Conservation (phyloP, 2,113 vertebrate species). For the Elachura formosa region DNA sequence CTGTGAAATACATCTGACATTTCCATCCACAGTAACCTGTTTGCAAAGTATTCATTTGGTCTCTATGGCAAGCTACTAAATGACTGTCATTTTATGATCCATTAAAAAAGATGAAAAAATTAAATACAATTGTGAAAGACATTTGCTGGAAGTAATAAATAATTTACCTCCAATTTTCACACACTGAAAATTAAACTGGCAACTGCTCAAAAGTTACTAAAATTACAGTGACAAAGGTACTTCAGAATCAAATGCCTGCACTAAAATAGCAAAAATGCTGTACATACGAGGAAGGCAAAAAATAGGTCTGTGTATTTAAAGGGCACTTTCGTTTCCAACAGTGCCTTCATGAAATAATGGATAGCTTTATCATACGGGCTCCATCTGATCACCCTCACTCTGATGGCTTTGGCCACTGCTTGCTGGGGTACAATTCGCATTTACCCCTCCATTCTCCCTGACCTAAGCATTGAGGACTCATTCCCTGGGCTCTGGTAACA, state of each 20-base stretch:
- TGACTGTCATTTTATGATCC: conserved; percentile 67
- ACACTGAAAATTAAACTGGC: conserved; percentile 72
- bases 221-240: conserved; percentile 63
- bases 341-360: not conserved
- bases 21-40: conserved; percentile 62
- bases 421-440: not conserved
- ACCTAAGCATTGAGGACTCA: not conserved
- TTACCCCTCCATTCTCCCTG: not conserved
- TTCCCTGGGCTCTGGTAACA: not conserved
- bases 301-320: not conserved
- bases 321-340: not conserved
- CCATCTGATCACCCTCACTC: not conserved
- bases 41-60: conserved; percentile 70
- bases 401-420: not conserved
- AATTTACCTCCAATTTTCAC: conserved; percentile 73
- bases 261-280: conserved; percentile 35
- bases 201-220: conserved; percentile 75
- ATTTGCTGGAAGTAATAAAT: conserved; percentile 75
- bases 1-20: conserved; percentile 65
- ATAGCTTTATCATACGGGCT: not conserved
- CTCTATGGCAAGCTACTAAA: conserved; percentile 68
- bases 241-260: conserved; percentile 48
- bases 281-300: not conserved
- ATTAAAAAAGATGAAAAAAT: conserved; percentile 72
- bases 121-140: conserved; percentile 74